Base-by-base conservation (phyloP, 2,797 vertebrate species). In the Tangara arthus region DNA sequence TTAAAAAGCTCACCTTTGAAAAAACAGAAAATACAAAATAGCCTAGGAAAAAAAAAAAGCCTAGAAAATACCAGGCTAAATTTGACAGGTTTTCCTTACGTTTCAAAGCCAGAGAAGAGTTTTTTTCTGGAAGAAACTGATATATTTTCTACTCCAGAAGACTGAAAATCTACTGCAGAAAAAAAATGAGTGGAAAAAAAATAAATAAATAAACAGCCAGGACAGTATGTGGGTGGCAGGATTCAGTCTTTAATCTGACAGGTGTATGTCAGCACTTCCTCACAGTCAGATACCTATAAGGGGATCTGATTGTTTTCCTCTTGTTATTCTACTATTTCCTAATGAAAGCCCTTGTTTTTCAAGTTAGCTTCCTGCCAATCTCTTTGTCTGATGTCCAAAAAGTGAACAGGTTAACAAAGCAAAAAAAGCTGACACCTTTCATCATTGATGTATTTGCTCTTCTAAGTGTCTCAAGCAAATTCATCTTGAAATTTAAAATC, bases 171-270 rank as follows among this genome's bases (percentile, higher is more conserved):
- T 90, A 35, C 55, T 49, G 39, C 35, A 89, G 50, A 30, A 78
- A 49, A 49, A 73, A 44, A 21, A 8, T 1, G 6, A 3, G 24
- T 42, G 26, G 12, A 32, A 65, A 39, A 34, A 22, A 73, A 21
- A 47, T 1, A 57, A 88, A 78, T 2, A 35, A 75, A 80, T 16
- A 68, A 84, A 89, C 28, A 65, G 18, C 60, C 26, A 59, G 24
- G 19, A 89, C 15, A 65, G 15, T 37, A 83, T 27, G 73, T 73
- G 86, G 77, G 88, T 92, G 75, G 64, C n/a, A 90, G 63, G 47
- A 82, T 92, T 90, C 64, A 52, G 70, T 73, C 83, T 77, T 93
- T 87, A 79, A 90, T 89, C 52, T 85, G 83, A 76, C 41, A 56
- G 22, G 13, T 56, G 6, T 76, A 37, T 50, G 83, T 84, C 86